phyloP scores from a whole-genome alignment of 2,888 invertebrate genomes.

The Cheilosia grossa region DNA sequence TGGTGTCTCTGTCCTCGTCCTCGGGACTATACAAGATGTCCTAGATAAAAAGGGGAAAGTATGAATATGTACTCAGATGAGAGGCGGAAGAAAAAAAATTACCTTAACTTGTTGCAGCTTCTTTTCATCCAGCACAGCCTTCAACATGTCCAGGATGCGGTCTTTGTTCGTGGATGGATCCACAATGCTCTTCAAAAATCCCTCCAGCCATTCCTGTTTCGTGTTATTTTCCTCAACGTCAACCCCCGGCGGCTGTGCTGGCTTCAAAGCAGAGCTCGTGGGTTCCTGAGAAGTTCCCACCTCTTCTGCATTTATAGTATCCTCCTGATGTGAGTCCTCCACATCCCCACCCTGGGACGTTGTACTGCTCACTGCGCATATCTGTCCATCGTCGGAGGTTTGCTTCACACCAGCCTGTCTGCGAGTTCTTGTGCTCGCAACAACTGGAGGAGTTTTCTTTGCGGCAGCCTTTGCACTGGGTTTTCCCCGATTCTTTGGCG shows the following conservation, averaged over 20 bases:
- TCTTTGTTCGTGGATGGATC: slow-evolving; percentile 77
- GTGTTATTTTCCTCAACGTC: slow-evolving; percentile 74
- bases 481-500: slow-evolving; percentile 29
- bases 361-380: slow-evolving; percentile 77
- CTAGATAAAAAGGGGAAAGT: slow-evolving; percentile 14
- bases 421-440: not conserved
- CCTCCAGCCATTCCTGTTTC: slow-evolving; percentile 76
- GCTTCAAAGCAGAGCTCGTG: slow-evolving; percentile 70
- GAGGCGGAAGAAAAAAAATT: not conserved
- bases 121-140: slow-evolving; percentile 77
- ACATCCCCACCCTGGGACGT: slow-evolving; percentile 67
- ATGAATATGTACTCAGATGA: not conserved
- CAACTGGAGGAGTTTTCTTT: slow-evolving; percentile 18
- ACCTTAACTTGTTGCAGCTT: slow-evolving; percentile 77
- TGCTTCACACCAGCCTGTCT: slow-evolving; percentile 29
- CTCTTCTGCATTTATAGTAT: slow-evolving; percentile 14
- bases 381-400: slow-evolving; percentile 71
- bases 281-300: slow-evolving; percentile 70
- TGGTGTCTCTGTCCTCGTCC: slow-evolving; percentile 6
- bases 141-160: slow-evolving; percentile 76
- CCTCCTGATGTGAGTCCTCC: slow-evolving; percentile 28
- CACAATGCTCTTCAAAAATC: slow-evolving; percentile 77
- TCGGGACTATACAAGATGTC: slow-evolving; percentile 56
- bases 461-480: slow-evolving; percentile 1
- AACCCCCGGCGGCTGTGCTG: slow-evolving; percentile 48